Evolutionary conservation across 2,797 vertebrate species (phyloP).

Genomic region (Remorina albescens): DNA sequence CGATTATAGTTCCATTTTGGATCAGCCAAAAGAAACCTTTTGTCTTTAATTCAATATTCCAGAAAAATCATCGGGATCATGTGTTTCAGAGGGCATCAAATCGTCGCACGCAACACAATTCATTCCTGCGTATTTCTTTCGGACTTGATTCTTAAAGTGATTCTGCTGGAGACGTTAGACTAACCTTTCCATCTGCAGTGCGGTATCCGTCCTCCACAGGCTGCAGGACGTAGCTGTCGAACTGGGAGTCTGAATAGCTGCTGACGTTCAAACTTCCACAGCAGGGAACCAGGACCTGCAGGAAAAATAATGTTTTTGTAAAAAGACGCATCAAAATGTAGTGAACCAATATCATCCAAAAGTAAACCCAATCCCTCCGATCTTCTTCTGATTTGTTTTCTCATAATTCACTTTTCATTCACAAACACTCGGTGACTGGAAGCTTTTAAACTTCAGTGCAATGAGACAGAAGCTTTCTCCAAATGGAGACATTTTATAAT

Average conservation of each 20-base stretch:
- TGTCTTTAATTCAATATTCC: not conserved
- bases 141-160: no score
- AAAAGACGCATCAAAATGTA: not conserved
- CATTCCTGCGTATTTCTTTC: not conserved
- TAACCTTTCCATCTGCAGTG: constrained; percentile 92
- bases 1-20: not conserved
- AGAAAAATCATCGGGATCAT: not conserved
- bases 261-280: constrained; percentile 87
- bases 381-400: not conserved
- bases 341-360: not conserved
- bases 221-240: constrained; percentile 92
- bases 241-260: constrained; percentile 84
- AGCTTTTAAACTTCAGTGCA: not conserved
- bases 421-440: not conserved
- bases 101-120: not conserved
- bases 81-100: not conserved
- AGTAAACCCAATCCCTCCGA: not conserved
- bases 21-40: not conserved
- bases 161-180: not conserved
- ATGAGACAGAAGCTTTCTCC: no score
- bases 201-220: constrained; percentile 87
- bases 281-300: constrained; percentile 93
- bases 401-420: not conserved
- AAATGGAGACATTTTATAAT: no score
- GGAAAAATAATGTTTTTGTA: not conserved